phyloP scores from a whole-genome alignment of 1,140 invertebrate species.

The Drosophila rhopaloa region DNA sequence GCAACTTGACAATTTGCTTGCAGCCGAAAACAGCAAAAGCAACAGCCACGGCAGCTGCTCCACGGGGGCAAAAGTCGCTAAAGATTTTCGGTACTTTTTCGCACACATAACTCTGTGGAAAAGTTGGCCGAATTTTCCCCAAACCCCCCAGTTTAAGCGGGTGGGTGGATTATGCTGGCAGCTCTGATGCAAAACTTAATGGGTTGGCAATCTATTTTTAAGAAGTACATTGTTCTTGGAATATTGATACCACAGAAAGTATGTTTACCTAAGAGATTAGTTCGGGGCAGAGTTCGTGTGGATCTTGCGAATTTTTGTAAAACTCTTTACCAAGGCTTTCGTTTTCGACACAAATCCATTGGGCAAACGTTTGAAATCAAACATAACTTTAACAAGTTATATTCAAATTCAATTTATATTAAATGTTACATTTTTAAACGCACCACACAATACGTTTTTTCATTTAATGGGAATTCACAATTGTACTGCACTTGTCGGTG shows the following conservation, averaged over 20 bases:
- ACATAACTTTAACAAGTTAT: conserved; percentile 19
- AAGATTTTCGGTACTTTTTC: conserved; percentile 58
- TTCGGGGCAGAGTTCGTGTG: conserved; percentile 32
- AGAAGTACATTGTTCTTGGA: conserved; percentile 48
- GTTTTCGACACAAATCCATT: conserved; percentile 5
- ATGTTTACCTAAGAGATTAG: conserved; percentile 48
- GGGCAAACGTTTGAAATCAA: conserved; percentile 24
- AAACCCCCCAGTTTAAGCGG: background rate
- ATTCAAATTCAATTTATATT: conserved; percentile 23
- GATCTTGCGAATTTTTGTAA: conserved; percentile 15
- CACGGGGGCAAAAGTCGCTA: conserved; percentile 35
- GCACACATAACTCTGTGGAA: conserved; percentile 58
- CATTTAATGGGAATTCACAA: conserved; percentile 16
- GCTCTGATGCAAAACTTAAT: conserved; percentile 43
- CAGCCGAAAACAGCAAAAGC: conserved; percentile 51
- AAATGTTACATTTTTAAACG: conserved; percentile 13
- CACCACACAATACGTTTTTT: conserved; percentile 25
- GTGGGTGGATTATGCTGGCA: conserved; percentile 24
- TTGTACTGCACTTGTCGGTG: conserved; percentile 20
- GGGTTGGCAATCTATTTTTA: conserved; percentile 61
- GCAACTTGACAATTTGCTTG: conserved; percentile 79
- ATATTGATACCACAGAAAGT: conserved; percentile 45
- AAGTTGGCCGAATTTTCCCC: conserved; percentile 50
- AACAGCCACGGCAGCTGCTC: conserved; percentile 36
- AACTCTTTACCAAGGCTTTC: background rate